Base-by-base conservation (phyloP, 1,140 invertebrate genomes). In the Arion vulgaris region DNA sequence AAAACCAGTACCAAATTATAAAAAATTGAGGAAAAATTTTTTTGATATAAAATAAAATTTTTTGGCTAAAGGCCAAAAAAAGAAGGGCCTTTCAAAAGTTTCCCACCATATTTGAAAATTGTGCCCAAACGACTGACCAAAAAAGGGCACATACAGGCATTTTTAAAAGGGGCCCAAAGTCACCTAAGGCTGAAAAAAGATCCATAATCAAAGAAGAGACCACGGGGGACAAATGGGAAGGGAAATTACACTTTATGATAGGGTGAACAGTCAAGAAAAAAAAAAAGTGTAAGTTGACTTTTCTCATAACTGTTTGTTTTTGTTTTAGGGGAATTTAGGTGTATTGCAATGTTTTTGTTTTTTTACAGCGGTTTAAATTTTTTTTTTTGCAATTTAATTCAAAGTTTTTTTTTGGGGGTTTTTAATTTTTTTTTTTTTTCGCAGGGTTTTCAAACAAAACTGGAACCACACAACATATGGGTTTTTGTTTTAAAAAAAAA, bases 211-310 rank as follows among this genome's bases (percentile, higher is more conserved):
- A 74, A 13, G 62, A 84, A 1, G 83, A 69, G 45, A 78, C 82
- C 0, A 84, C 88, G 72, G 90, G 91, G 41, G 80, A 87, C 72
- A 91, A 91, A 73, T 92, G 91, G 91, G 88, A 91, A 77, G 90
- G 91, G 69, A 90, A 91, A 49, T 85, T 88, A 72, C 80, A 91
- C 26, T 88, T 89, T 74, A 86, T 90, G 0, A 90, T 73, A 81
- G 85, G 95, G 86, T 45, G 23, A 73, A 79, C 34, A 41, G 15
- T 26, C 71, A 95, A 96, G 88, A 95, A 96, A 92, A 96, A 97
- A 93, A 93, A 95, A 89, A 77, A 75, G 86, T 85, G 87, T 88
- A 76, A 84, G 85, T 77, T 9, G 11, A 57, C 5, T 45, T 7
- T 45, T 45, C 15, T 45, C 15, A 45, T 15, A 5, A 45, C 5